Base-by-base conservation (phyloP, 2,888 invertebrate species). In the Geophilus truncorum region DNA sequence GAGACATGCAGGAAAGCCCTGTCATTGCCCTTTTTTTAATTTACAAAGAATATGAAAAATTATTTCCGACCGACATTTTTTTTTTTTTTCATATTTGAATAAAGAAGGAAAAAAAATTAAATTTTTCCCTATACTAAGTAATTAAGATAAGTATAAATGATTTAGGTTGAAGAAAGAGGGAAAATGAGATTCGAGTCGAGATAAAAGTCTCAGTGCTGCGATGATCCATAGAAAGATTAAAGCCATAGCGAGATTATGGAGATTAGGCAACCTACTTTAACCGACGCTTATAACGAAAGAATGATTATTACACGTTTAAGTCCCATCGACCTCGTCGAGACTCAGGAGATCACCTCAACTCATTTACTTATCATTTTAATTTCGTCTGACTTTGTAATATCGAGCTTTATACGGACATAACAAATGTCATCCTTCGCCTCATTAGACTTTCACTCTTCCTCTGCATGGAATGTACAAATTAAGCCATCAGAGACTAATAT, bases 281-380 rank as follows among this genome's bases (percentile, higher is more conserved):
- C 5, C 32, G 32, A 32, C 5, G 5, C 9, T 32, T 32, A 32
- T 32, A 32, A 9, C 32, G 4, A 32, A 18, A 51, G 18, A 51
- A 51, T 51, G 7, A 51, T 51, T 51, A 51, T n/a, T 15, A 51
- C 21, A 51, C 51, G n/a, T 51, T 51, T 51, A 51, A 51, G 51
- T 5, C 51, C 18, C 51, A 21, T 51, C 51, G 51, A 51, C 51
- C 51, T 18, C 51, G 18, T 51, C 51, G n/a, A 12, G 51, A 51
- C 51, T 51, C 51, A 4, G 5, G 70, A 70, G 70, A 70, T 25
- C 28, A 23, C 23, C 70, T 25, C 25, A 10, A 62, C 70, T 28
- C 70, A 70, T 70, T 70, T 70, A 28, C 25, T 70, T 70, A 28
- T 70, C 70, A 28, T 70, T 70, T 70, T 70, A 70, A 70, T 70